Evolutionary conservation across 1,140 invertebrate genomes (phyloP), one percentile per base, ranked within the genome.

Genomic region (Zaprionus lachaisei): DNA sequence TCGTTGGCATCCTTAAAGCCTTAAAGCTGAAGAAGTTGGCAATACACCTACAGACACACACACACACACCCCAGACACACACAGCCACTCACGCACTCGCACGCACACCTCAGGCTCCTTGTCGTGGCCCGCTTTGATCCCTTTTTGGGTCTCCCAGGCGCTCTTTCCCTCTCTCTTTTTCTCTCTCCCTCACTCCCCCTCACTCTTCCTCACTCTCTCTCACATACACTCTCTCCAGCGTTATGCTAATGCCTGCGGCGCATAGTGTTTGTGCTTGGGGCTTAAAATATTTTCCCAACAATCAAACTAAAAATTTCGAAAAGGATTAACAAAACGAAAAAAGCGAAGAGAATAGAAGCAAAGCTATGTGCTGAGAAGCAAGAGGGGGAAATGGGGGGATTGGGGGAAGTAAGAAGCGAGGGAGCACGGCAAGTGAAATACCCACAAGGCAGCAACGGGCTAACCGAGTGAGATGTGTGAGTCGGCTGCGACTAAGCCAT

Each of bases 251-350:
- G 77, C 71, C 60, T 75, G 73, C 28, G 77, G 67, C 37, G 49
- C 68, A 67, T 60, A 68, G 63, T 69, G 67, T 54, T 79, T 77
- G 38, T 83, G 81, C 77, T 65, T 24, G 60, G 67, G 69, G 83
- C 79, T 81, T 86, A 66, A 85, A 79, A 84, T 81, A 85, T 84
- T 86, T 84, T 86, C 75, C 70, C 83, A 87, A 85, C 83, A 85
- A 87, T 85, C 83, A 87, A 85, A 85, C 83, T 87, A 74, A 86
- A 87, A 86, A 86, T 83, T 80, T 80, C 66, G 58, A 80, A 86
- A 87, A 87, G 83, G 83, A 86, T 87, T 86, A 87, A 87, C 77
- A 80, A 68, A 67, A 69, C 15, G 44, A 61, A 38, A n/a, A 73
- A 60, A 61, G 2, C 34, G 41, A 67, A 38, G 44, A 12, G 41